Base-by-base conservation (phyloP, 2,888 invertebrate species). In the Chromoteleia sp. region DNA sequence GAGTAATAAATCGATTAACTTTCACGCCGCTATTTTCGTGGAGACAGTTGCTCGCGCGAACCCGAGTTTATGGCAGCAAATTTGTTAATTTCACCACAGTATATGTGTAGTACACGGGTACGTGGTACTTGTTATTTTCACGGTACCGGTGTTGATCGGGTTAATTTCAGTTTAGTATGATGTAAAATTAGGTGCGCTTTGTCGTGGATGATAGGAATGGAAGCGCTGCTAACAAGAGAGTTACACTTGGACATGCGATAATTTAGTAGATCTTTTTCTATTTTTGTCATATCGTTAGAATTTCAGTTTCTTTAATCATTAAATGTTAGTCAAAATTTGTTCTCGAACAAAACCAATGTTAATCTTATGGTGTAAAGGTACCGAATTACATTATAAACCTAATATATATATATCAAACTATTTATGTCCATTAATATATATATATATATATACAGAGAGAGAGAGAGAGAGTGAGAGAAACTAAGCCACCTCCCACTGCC, bases 1-100 rank as follows among this genome's bases (percentile, higher is more conserved):
- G 30, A n/a, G 54, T 54, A 54, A 54, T 54, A 54, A 54, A 54
- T 54, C 54, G 54, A 54, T 54, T 48, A 25, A 54, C 54, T 33
- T 54, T 15, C 54, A 17, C 17, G 33, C 8, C 29, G 17, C 21
- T 56, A 39, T 56, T 56, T 56, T 39, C n/a, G 56, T 56, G 19
- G n/a, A 29, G 39, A 39, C 56, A 56, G 56, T 56, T 19, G 36
- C 39, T 39, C 15, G 33, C 33, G 17, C 17, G 33, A 54, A 10
- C 10, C 15, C 12, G n/a, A 21, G 19, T 56, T 56, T 21, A 36
- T 56, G 19, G 39, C 10, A 56, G 36, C 17, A 36, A 29, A 15
- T 14, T 14, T 30, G 25, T 52, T 52, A 29, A 6, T 52, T 30
- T 52, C 25, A 25, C 12, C 21, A 8, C 33, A 25, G 48, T 25